A percentile compares a stretch with the other conserved stretches of the same genome.
Conservation (phyloP, 2,888 invertebrate species). For the Idaea aversata region DNA sequence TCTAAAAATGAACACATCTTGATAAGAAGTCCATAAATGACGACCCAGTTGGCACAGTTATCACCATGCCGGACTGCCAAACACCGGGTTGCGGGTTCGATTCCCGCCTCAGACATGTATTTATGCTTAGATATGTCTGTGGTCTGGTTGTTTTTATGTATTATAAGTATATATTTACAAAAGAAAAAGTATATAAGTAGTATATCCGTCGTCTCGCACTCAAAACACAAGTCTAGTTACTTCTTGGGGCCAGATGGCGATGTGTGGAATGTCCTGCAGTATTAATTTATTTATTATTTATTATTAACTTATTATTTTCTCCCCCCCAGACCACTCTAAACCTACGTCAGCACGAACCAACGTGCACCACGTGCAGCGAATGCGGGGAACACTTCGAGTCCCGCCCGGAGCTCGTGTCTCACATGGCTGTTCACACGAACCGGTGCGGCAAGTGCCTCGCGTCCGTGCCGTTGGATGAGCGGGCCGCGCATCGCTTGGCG, state of each 20-base stretch:
- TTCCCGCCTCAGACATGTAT: background rate
- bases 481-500: conserved; percentile 53
- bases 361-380: conserved; percentile 22
- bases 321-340: background rate
- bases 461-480: conserved; percentile 32
- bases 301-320: no score
- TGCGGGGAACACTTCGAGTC: conserved; percentile 24
- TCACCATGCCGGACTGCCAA: background rate
- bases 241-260: background rate
- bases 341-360: conserved; percentile 9
- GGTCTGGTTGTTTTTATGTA: no score
- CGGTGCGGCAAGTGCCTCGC: conserved; percentile 30
- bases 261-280: no score
- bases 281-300: no score
- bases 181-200: no score
- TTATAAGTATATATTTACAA: no score
- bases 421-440: conserved; percentile 24
- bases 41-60: no score
- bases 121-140: background rate
- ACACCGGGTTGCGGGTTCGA: no score
- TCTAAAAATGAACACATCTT: no score
- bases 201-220: background rate
- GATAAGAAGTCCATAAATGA: no score
- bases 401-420: conserved; percentile 23
- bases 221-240: background rate